Percentiles rank a stretch among this genome's conserved stretches.
phyloP scores from a whole-genome alignment of 2,797 vertebrate species.

The Alca torda region DNA sequence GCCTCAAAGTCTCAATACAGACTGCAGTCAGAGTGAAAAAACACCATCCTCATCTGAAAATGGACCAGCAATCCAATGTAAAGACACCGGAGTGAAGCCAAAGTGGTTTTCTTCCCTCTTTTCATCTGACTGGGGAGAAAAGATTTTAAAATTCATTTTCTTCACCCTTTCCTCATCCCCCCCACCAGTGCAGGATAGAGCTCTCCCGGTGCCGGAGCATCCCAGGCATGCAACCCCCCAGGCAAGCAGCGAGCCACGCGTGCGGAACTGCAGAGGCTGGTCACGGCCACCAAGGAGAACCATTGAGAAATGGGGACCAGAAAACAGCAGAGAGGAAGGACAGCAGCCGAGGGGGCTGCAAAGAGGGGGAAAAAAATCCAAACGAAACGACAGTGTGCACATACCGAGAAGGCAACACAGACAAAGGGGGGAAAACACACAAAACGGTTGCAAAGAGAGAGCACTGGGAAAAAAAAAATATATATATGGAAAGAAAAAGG shows the following conservation, averaged over 20 bases:
- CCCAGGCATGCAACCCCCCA: not conserved
- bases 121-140: not conserved
- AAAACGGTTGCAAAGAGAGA: not conserved
- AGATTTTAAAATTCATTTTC: not conserved
- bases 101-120: not conserved
- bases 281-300: not conserved
- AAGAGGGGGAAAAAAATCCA: not conserved
- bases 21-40: not conserved
- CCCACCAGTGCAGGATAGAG: conserved; percentile 35
- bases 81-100: not conserved
- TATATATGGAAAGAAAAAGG: not conserved
- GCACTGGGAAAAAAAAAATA: not conserved
- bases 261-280: not conserved
- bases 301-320: not conserved
- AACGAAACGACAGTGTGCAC: not conserved
- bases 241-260: conserved; percentile 1
- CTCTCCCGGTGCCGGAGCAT: conserved; percentile 45
- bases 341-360: not conserved
- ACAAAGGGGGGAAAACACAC: not conserved
- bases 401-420: not conserved
- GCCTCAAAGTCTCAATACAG: not conserved
- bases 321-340: conserved; percentile 36
- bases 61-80: rapidly evolving
- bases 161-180: not conserved
- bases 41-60: not conserved